phyloP scores from a whole-genome alignment of 1,140 invertebrate species.

The Zaprionus gabonicus region DNA sequence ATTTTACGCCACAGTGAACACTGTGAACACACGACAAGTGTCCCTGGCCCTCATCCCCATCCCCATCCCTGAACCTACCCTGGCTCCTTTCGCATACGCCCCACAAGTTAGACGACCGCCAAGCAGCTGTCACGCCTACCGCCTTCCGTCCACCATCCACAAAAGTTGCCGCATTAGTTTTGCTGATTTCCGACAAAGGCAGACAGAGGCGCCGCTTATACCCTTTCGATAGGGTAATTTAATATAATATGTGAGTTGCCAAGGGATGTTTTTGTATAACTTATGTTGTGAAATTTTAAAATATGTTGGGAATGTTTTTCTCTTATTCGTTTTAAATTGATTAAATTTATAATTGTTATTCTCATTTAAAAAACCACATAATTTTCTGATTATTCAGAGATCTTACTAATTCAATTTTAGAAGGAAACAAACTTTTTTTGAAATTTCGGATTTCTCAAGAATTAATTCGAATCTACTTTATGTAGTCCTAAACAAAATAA shows the following conservation, averaged over 20 bases:
- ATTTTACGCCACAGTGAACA: conserved; percentile 71
- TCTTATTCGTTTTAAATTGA: too few species aligned
- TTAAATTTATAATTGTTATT: too few species aligned
- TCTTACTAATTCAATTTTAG: too few species aligned
- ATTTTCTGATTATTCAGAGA: too few species aligned
- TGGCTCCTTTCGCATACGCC: conserved; percentile 13
- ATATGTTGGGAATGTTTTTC: too few species aligned
- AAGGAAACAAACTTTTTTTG: too few species aligned
- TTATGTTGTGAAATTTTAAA: too few species aligned
- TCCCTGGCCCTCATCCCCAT: neutral
- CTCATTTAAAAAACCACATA: too few species aligned
- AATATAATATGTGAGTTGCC: neutral
- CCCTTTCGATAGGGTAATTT: neutral
- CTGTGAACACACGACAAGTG: conserved; percentile 34
- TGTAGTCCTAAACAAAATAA: too few species aligned
- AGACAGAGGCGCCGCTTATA: conserved; percentile 47
- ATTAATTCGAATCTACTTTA: too few species aligned
- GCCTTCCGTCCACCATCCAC: neutral
- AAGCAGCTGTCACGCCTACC: conserved; percentile 42
- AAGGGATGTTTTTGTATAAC: too few species aligned
- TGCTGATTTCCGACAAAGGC: conserved; percentile 64
- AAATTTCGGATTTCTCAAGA: too few species aligned
- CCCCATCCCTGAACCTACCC: neutral
- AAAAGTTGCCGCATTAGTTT: conserved; percentile 73
- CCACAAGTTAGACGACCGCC: conserved; percentile 54